phyloP scores from a whole-genome alignment of 1,140 invertebrate species.

The Campoletis sonorensis region DNA sequence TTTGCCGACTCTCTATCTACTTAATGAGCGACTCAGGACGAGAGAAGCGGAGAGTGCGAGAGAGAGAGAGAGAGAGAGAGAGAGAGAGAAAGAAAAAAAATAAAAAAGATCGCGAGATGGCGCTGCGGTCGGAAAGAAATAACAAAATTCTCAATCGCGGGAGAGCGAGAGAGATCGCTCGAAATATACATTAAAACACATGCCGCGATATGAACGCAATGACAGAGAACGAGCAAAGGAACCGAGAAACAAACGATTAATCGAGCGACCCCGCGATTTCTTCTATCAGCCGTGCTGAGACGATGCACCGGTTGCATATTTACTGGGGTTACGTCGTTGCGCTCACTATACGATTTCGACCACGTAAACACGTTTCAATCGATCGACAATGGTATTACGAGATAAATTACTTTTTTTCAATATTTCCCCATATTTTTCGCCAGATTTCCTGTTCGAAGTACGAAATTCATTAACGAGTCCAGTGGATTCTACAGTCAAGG shows the following conservation, averaged over 20 bases:
- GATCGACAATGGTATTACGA: no score
- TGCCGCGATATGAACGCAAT: neutral
- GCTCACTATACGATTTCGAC: neutral
- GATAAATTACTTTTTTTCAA: no score
- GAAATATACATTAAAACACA: constrained; percentile 7
- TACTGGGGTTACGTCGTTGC: neutral
- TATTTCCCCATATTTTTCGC: no score
- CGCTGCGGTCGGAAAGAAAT: neutral
- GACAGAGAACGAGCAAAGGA: neutral
- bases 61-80: constrained; percentile 1
- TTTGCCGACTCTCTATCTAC: constrained; percentile 69
- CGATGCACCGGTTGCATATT: constrained; percentile 37
- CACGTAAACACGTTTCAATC: neutral
- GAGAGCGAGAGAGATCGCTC: constrained; percentile 10
- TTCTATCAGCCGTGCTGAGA: constrained; percentile 5
- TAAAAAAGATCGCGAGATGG: constrained; percentile 37
- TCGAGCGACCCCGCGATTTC: constrained; percentile 5
- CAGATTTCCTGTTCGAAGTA: no score
- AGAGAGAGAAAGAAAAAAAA: constrained; percentile 52
- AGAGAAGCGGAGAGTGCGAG: constrained; percentile 38
- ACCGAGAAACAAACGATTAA: neutral
- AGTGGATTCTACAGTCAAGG: no score
- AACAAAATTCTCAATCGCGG: neutral
- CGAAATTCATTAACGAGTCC: no score
- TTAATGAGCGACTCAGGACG: constrained; percentile 60